phyloP scores from a whole-genome alignment of 2,113 vertebrate species.

The Lepus timidus region DNA sequence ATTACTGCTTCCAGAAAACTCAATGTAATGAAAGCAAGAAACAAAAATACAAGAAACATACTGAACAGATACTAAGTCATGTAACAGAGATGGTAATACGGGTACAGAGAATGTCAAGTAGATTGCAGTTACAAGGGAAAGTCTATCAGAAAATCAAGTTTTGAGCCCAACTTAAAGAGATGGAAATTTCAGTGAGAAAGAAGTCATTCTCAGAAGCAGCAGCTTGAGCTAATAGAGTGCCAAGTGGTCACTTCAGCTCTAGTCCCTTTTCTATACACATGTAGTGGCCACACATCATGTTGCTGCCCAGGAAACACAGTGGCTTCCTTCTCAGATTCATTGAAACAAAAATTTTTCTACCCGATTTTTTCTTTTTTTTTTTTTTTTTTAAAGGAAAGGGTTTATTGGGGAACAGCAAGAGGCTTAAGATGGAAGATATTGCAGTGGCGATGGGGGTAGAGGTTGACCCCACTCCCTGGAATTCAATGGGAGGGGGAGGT shows the following conservation, averaged over 20 bases:
- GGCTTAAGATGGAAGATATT: no score
- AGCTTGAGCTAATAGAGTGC: not conserved
- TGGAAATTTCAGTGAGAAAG: not conserved
- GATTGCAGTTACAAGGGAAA: not conserved
- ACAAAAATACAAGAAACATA: conserved; percentile 2
- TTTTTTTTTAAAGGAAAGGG: no score
- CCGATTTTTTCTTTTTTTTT: not conserved
- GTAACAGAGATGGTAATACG: not conserved
- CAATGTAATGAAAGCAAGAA: not conserved
- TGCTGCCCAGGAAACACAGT: not conserved
- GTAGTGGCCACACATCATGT: not conserved
- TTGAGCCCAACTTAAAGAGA: not conserved
- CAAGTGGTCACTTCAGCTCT: not conserved
- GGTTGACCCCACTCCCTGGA: no score
- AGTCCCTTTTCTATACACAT: not conserved
- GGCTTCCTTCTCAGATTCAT: not conserved
- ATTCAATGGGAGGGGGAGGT: no score
- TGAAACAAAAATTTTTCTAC: not conserved
- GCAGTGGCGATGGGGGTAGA: no score
- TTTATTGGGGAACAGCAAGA: no score
- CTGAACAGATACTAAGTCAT: not conserved
- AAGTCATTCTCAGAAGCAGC: not conserved
- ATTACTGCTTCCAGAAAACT: not conserved
- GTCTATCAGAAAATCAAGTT: not conserved
- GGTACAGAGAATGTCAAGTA: not conserved